Evolutionary conservation across 2,888 invertebrate genomes (phyloP).

Genomic region (Nysson spinosus): DNA sequence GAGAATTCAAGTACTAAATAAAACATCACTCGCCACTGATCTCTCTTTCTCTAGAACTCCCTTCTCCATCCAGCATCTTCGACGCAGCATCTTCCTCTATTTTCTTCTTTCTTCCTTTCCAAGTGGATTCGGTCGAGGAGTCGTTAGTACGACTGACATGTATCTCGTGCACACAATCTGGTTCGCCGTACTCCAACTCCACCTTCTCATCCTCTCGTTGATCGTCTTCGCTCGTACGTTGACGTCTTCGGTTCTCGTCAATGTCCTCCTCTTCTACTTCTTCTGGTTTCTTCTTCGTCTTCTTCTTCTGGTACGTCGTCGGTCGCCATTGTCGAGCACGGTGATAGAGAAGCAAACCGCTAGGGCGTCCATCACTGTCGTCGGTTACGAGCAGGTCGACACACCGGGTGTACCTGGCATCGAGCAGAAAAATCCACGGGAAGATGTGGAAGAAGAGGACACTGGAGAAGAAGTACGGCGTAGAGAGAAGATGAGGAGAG

Average conservation of each 20-base stretch:
- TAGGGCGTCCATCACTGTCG: conserved; percentile 73
- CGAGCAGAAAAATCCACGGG: conserved; percentile 60
- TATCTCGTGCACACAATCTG: conserved; percentile 70
- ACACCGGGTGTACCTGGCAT: conserved; percentile 35
- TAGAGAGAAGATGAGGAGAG: conserved; percentile 27
- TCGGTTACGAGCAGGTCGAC: conserved; percentile 55
- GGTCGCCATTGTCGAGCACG: conserved; percentile 56
- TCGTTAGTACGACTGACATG: conserved; percentile 75
- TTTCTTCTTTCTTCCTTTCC: conserved; percentile 3
- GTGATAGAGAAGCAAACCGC: conserved; percentile 74
- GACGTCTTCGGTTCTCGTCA: too few relatives aligned
- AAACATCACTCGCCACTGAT: conserved; percentile 70
- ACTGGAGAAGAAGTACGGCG: too few relatives aligned
- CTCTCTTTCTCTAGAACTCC: neutral
- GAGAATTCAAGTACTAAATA: conserved; percentile 71
- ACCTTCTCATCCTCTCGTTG: conserved; percentile 28
- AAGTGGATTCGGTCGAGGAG: conserved; percentile 35
- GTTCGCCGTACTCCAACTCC: conserved; percentile 60
- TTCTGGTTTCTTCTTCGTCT: conserved; percentile 23
- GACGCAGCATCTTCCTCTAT: neutral
- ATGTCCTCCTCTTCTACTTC: conserved; percentile 28
- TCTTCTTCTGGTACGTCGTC: conserved; percentile 39
- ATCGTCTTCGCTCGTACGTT: neutral
- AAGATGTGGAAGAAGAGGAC: conserved; percentile 18
- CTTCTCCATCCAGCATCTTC: neutral